Evolutionary conservation across 2,888 invertebrate genomes (phyloP).

Genomic region (Tryphoninae sp.): DNA sequence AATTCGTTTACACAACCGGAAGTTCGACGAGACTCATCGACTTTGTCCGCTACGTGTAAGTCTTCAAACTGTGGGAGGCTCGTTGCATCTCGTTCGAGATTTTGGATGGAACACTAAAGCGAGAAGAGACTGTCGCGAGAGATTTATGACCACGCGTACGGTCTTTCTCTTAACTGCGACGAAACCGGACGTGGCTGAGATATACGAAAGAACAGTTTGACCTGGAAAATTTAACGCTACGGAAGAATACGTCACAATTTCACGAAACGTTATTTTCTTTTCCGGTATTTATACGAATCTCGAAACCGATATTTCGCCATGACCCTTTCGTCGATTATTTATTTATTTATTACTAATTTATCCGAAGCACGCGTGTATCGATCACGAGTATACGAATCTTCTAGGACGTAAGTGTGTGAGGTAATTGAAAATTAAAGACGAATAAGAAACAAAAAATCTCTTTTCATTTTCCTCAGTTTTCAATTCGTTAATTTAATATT

Average conservation of each 20-base stretch:
- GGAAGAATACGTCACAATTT: conserved; percentile 14
- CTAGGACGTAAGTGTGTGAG: conserved; percentile 17
- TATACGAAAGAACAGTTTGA: neutral
- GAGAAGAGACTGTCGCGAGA: neutral
- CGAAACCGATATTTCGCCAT: conserved; percentile 7
- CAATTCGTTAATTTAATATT: neutral
- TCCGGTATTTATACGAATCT: conserved; percentile 21
- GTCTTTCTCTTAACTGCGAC: conserved; percentile 4
- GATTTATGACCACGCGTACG: neutral
- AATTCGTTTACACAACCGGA: neutral
- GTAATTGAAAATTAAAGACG: conserved; percentile 15
- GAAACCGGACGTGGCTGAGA: conserved; percentile 38
- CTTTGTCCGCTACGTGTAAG: conserved; percentile 28
- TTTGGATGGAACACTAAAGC: conserved; percentile 1
- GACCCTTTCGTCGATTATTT: conserved; percentile 43
- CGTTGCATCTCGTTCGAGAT: conserved; percentile 10
- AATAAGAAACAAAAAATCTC: neutral
- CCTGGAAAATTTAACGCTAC: neutral
- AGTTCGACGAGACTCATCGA: conserved; percentile 53
- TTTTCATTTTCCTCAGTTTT: neutral
- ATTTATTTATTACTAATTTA: conserved; percentile 58
- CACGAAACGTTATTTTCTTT: conserved; percentile 38
- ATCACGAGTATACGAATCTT: conserved; percentile 2
- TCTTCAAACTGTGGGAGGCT: conserved; percentile 35
- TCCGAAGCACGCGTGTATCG: conserved; percentile 8